Conservation (phyloP, 2,888 invertebrate genomes). For the Hipparchia sbordonii region DNA sequence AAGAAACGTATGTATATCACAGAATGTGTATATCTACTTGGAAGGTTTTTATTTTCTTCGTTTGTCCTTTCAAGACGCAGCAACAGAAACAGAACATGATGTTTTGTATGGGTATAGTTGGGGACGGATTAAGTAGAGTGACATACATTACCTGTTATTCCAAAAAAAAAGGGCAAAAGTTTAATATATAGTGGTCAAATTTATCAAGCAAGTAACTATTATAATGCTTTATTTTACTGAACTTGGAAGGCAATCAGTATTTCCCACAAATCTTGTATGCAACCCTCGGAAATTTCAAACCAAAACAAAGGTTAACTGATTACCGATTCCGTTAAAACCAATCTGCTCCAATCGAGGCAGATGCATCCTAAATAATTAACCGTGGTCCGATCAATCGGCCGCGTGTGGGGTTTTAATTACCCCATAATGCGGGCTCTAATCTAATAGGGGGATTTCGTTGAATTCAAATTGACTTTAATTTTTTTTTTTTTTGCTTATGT, state of each 20-base stretch:
- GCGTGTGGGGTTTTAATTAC: conserved; percentile 37
- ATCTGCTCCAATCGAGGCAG: conserved; percentile 30
- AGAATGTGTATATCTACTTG: too few relatives aligned
- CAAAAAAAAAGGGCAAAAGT: too few relatives aligned
- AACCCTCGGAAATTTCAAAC: conserved; percentile 11
- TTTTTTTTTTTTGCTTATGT: conserved; percentile 8
- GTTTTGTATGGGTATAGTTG: too few relatives aligned
- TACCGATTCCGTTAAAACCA: conserved; percentile 25
- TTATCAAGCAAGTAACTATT: background rate
- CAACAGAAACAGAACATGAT: too few relatives aligned
- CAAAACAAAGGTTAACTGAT: conserved; percentile 24
- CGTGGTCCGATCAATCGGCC: conserved; percentile 31
- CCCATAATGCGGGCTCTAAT: conserved; percentile 39
- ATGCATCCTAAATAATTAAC: conserved; percentile 35
- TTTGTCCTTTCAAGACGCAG: too few relatives aligned
- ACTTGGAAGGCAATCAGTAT: background rate
- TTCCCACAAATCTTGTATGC: conserved; percentile 10
- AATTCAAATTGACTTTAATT: conserved; percentile 19
- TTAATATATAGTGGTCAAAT: too few relatives aligned
- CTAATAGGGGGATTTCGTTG: conserved; percentile 30
- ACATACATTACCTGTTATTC: too few relatives aligned
- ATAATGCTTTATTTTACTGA: background rate
- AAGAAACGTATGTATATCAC: too few relatives aligned
- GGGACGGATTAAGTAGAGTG: too few relatives aligned
- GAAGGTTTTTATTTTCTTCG: too few relatives aligned